These are phyloP conservation scores for Puffinus mauretanicus DNA, from an alignment of 2,113 vertebrate genomes.

Conservation along the genomic window DNA sequence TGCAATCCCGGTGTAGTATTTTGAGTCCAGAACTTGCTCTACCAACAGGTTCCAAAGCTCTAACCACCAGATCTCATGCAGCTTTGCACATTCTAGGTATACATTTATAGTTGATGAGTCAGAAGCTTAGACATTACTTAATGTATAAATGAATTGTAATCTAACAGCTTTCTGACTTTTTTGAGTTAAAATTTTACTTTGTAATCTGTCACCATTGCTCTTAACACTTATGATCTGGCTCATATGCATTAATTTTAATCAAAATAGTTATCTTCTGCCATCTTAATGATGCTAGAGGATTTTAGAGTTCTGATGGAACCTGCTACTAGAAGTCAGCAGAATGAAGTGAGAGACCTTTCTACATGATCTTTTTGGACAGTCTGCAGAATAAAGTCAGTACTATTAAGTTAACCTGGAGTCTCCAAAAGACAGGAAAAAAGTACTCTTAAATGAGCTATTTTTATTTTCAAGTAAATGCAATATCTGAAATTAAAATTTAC, in stretches of 20 bases:
- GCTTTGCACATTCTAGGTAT: conserved; percentile 96
- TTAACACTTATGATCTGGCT: neutral
- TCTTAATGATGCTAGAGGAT: neutral
- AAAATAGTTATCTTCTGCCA: neutral
- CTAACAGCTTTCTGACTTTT: neutral
- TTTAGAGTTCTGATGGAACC: neutral
- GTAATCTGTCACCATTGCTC: neutral
- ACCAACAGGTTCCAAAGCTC: conserved; percentile 89
- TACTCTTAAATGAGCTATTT: neutral
- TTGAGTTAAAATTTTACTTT: neutral
- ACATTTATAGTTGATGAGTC: neutral
- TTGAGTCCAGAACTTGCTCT: conserved; percentile 95
- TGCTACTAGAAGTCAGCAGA: neutral
- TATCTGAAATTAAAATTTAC: neutral
- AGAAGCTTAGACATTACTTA: neutral
- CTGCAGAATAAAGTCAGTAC: neutral
- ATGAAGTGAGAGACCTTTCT: neutral
- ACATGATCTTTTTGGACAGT: neutral
- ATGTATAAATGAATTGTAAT: neutral
- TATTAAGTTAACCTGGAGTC: neutral
- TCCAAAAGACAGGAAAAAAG: neutral
- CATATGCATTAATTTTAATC: neutral
- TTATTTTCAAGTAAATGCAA: neutral
- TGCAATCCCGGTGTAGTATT: conserved; percentile 92
- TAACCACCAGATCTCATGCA: conserved; percentile 94